phyloP scores from a whole-genome alignment of 2,888 invertebrate species.

The Morpho achilles region DNA sequence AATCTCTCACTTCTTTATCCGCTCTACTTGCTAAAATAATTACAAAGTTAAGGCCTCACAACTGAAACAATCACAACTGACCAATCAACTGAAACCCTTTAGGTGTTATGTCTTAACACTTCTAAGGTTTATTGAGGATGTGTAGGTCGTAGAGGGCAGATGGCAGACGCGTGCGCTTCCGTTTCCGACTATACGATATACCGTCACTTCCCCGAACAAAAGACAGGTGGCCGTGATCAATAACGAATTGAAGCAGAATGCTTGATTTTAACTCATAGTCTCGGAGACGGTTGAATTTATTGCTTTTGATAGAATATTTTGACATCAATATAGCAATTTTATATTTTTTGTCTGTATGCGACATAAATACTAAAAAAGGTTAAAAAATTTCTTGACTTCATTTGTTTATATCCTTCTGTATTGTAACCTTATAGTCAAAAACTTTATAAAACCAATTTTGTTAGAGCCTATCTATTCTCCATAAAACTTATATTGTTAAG shows the following conservation, averaged over 20 bases:
- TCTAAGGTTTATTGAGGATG: conserved; percentile 69
- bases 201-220: conserved; percentile 26
- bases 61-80: not conserved
- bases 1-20: too few species aligned
- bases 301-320: not conserved
- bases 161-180: conserved; percentile 64
- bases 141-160: conserved; percentile 59
- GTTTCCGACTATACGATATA: conserved; percentile 44
- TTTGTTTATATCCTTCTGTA: too few species aligned
- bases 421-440: too few species aligned
- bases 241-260: conserved; percentile 22
- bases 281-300: not conserved
- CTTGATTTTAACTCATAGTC: conserved; percentile 13
- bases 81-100: conserved; percentile 26
- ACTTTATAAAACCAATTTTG: too few species aligned
- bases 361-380: too few species aligned
- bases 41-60: not conserved
- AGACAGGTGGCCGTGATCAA: conserved; percentile 35
- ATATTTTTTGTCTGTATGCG: too few species aligned
- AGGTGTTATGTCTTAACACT: conserved; percentile 45
- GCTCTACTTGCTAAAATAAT: too few species aligned
- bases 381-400: too few species aligned
- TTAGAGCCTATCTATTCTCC: too few species aligned
- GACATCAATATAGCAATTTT: too few species aligned
- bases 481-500: too few species aligned